Evolutionary conservation across 2,888 invertebrate species (phyloP).

Genomic region (Rhyacophila evoluta): DNA sequence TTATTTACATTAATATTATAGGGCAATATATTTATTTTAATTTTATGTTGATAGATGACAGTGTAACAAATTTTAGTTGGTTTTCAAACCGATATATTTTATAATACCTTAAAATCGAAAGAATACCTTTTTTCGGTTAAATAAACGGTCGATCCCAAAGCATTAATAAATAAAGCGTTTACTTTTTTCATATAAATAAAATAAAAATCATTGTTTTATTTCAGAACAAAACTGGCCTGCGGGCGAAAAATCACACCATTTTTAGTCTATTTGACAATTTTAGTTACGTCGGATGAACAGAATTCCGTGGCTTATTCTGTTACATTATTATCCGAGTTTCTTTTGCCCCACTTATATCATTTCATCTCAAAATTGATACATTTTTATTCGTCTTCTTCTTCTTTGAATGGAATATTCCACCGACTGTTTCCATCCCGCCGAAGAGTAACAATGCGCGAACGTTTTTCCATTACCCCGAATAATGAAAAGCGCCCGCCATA

Average conservation of each 20-base stretch:
- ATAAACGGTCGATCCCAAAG: no score
- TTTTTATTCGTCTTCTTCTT: not conserved
- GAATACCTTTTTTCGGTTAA: no score
- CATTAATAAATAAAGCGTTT: no score
- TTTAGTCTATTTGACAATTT: not conserved
- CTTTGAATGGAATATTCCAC: not conserved
- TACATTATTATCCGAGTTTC: not conserved
- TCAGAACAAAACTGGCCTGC: no score
- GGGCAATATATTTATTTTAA: no score
- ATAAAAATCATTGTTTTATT: no score
- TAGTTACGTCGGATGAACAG: not conserved
- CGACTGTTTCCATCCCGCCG: conserved; percentile 6
- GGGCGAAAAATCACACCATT: not conserved
- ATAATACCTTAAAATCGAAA: no score
- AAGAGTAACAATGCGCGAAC: conserved; percentile 41
- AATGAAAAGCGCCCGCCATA: conserved; percentile 44
- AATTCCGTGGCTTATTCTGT: not conserved
- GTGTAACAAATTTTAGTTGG: no score
- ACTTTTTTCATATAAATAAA: no score
- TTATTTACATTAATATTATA: no score
- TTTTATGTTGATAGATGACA: no score
- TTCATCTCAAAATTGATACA: not conserved
- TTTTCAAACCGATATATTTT: no score
- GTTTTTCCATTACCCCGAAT: conserved; percentile 49
- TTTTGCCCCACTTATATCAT: not conserved